phyloP scores from a whole-genome alignment of 2,113 vertebrate species.

The Elanus axillaris region DNA sequence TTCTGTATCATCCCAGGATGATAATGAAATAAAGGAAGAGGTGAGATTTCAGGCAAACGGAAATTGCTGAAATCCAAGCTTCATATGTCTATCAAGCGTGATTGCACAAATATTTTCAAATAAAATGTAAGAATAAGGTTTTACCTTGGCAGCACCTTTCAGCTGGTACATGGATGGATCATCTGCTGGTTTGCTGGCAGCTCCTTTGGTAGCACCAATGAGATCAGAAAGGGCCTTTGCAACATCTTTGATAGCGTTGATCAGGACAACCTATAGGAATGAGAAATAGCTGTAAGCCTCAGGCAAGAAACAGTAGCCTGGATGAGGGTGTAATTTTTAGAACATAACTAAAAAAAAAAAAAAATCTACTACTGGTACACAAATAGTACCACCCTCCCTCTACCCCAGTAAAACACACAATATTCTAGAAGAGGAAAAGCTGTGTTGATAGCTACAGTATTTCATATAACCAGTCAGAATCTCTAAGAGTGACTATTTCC shows the following conservation, averaged over 20 bases:
- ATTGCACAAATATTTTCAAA: neutral
- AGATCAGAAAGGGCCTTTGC: slow-evolving; percentile 97
- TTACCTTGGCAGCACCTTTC: slow-evolving; percentile 96
- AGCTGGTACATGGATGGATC: slow-evolving; percentile 99
- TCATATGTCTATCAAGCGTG: neutral
- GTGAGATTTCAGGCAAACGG: neutral
- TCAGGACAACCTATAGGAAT: slow-evolving; percentile 88
- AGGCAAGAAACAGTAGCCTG: neutral
- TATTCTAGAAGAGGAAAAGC: neutral
- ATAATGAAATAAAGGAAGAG: neutral
- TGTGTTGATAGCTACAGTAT: neutral
- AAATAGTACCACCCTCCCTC: neutral
- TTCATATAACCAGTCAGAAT: neutral
- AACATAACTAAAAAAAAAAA: neutral
- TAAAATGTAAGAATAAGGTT: neutral
- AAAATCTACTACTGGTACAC: neutral
- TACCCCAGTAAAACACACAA: neutral
- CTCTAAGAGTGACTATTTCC: neutral
- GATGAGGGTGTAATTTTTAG: neutral
- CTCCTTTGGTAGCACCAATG: slow-evolving; percentile 95
- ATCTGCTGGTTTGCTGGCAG: slow-evolving; percentile 92
- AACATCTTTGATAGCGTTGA: slow-evolving; percentile 97
- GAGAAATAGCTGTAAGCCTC: neutral
- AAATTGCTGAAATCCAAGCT: neutral
- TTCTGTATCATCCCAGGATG: neutral